phyloP scores from a whole-genome alignment of 2,888 invertebrate genomes.

The Oegoconia quadripuncta region DNA sequence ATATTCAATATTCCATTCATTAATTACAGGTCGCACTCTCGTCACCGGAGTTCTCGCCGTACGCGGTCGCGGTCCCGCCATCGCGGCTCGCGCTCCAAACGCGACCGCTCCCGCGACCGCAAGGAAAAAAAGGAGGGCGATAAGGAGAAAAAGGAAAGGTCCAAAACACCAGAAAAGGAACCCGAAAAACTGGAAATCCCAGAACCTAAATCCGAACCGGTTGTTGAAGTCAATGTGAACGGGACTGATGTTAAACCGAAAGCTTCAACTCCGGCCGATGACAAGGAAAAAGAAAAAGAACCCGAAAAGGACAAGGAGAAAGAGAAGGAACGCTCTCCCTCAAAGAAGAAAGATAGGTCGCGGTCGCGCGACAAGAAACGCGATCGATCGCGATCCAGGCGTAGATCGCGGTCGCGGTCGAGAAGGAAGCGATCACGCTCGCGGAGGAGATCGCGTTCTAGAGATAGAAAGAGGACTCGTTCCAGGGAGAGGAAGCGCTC shows the following conservation, averaged over 20 bases:
- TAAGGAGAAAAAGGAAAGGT: conserved; percentile 52
- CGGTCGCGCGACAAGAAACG: conserved; percentile 66
- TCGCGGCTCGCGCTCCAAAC: conserved; percentile 75
- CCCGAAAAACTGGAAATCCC: conserved; percentile 31
- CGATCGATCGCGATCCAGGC: conserved; percentile 78
- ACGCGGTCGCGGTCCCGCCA: conserved; percentile 73
- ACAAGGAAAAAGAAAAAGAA: conserved; percentile 31
- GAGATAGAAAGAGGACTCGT: conserved; percentile 64
- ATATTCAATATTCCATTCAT: too few relatives aligned
- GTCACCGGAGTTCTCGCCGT: conserved; percentile 80
- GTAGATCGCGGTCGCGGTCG: conserved; percentile 79
- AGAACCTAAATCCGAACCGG: conserved; percentile 23
- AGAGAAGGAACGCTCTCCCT: conserved; percentile 52
- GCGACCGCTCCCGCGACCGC: conserved; percentile 58
- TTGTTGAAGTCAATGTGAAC: conserved; percentile 44
- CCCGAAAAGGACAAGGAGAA: conserved; percentile 33
- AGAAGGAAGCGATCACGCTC: conserved; percentile 71
- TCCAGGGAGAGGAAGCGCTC: conserved; percentile 79
- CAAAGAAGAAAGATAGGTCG: conserved; percentile 67
- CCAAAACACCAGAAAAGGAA: conserved; percentile 55
- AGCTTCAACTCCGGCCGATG: conserved; percentile 49
- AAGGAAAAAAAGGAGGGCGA: conserved; percentile 52
- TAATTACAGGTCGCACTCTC: conserved; percentile 69
- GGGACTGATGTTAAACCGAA: conserved; percentile 55
- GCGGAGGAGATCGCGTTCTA: conserved; percentile 54